Conservation (phyloP, 2,797 vertebrate genomes). For the Masticophis lateralis region DNA sequence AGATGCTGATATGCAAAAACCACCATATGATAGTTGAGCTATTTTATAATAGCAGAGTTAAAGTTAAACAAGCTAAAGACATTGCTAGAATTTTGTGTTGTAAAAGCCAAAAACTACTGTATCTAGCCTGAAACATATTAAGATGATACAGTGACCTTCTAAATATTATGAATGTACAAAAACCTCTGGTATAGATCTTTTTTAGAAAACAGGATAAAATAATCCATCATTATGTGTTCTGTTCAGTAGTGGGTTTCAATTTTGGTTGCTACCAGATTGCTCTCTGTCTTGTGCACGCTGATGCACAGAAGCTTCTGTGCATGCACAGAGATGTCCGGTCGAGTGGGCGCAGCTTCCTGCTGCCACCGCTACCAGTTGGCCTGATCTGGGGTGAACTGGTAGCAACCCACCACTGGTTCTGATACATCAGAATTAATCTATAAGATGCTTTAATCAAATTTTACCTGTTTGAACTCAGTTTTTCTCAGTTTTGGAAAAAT, state of each 20-base stretch:
- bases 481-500: neutral
- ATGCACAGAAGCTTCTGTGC: too few relatives aligned
- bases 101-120: neutral
- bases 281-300: too few relatives aligned
- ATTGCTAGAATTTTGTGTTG: neutral
- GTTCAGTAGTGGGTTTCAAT: neutral
- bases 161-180: neutral
- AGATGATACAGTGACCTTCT: neutral
- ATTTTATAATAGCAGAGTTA: neutral
- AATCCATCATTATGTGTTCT: neutral
- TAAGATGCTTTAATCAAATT: neutral
- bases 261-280: too few relatives aligned
- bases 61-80: neutral
- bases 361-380: too few relatives aligned
- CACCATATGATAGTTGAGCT: neutral
- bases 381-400: too few relatives aligned
- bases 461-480: neutral
- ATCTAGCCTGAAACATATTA: neutral
- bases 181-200: neutral
- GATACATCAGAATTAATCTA: neutral
- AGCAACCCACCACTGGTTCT: neutral
- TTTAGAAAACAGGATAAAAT: neutral
- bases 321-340: too few relatives aligned
- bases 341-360: too few relatives aligned
- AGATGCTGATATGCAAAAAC: neutral